Percentiles rank a stretch among this genome's conserved stretches.
phyloP scores from a whole-genome alignment of 2,113 vertebrate genomes.

The Callocephalon fimbriatum region DNA sequence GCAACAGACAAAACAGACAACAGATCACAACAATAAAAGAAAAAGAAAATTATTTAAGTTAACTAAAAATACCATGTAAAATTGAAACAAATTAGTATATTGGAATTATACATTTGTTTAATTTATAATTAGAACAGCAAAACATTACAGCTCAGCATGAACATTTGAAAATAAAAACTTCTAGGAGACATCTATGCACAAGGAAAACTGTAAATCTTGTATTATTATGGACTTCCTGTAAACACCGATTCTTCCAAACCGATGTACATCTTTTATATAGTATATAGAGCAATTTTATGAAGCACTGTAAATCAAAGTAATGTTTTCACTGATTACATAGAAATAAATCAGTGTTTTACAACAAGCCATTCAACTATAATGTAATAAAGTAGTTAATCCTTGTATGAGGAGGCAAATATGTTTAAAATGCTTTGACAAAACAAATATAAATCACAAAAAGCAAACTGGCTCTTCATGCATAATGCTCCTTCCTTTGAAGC shows the following conservation, averaged over 20 bases:
- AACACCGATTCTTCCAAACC: slow-evolving; percentile 4
- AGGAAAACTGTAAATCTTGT: slow-evolving; percentile 32
- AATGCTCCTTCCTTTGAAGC: background rate
- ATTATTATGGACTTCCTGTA: background rate
- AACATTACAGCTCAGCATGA: background rate
- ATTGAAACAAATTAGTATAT: slow-evolving; percentile 76
- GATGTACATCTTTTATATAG: background rate
- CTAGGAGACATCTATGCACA: slow-evolving; percentile 20
- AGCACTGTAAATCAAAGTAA: background rate
- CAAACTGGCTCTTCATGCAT: background rate
- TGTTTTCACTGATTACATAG: background rate
- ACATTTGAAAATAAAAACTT: slow-evolving; percentile 8
- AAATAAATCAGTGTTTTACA: background rate
- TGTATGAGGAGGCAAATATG: background rate
- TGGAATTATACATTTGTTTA: slow-evolving; percentile 64
- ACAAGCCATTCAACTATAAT: background rate
- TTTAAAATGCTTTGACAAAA: slow-evolving; percentile 16
- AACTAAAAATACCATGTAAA: slow-evolving; percentile 81
- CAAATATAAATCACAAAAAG: background rate
- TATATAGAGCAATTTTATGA: background rate
- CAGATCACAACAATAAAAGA: slow-evolving; percentile 83
- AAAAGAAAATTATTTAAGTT: slow-evolving; percentile 88
- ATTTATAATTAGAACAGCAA: slow-evolving; percentile 44
- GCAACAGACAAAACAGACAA: slow-evolving; percentile 89
- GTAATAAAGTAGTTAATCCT: background rate